Evolutionary conservation across 2,797 vertebrate genomes (phyloP), one percentile per base, ranked within the genome.

Genomic region (Danio kyathit): DNA sequence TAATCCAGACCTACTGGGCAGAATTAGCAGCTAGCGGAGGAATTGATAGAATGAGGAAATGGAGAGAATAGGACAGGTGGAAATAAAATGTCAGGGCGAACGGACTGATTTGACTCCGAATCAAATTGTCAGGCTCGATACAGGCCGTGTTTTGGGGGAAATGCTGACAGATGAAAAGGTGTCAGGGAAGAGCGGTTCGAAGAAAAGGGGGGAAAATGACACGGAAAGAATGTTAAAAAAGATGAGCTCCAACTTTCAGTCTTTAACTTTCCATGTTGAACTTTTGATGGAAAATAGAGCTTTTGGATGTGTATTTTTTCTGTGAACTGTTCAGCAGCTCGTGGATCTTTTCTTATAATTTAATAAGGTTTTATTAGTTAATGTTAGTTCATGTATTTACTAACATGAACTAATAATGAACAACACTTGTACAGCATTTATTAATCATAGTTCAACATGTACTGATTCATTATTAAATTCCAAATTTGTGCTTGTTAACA

Each of bases 1-100:
- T 95, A 95, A 95, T 95, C 94, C 94, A 93, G 91, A 92, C 93
- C 94, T 90, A 76, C 91, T 88, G 91, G 93, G 92, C 93, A 94
- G 93, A 95, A 95, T 94, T 94, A 92, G 93, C 93, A 92, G 91
- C 29, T 29, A 29, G 29, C 89, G 91, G 88, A 90, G 88, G 89
- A 86, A 84, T 43, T 89, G 79, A 74, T 76, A 72, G 61, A 89
- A 90, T 87, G 88, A 88, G 88, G 87, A 91, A 92, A 88, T 88
- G 92, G 91, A 93, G 92, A 93, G 92, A 92, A 93, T 90, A 90
- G 94, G 92, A 93, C 93, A 94, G 92, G 90, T 93, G 93, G 90
- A 94, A 94, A 94, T 94, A 92, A 85, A 92, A 91, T 93, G 91
- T 93, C 92, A 93, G 87, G 90, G 91, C 89, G 86, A 91, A 74